These are phyloP conservation scores for Lordiphosa collinella DNA, from an alignment of 1,140 invertebrate genomes.

Conservation along the genomic window DNA sequence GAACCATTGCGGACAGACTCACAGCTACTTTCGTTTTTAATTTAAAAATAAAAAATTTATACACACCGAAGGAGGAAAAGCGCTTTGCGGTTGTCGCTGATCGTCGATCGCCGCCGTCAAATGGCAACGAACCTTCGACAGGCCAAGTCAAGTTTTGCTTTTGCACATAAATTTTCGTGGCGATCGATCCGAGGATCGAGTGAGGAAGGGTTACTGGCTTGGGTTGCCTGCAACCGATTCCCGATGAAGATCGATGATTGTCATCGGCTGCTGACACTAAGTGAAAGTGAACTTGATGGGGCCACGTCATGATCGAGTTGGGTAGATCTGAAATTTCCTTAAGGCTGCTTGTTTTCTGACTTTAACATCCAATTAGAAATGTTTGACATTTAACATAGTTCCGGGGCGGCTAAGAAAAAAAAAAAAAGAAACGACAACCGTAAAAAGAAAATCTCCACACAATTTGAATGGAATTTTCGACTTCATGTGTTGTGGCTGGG, in stretches of 20 bases:
- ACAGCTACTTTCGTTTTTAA: conserved; percentile 75
- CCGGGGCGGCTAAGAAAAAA: conserved; percentile 26
- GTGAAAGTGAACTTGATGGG: conserved; percentile 78
- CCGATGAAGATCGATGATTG: conserved; percentile 78
- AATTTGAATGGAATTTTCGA: conserved; percentile 18
- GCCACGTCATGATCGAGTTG: conserved; percentile 41
- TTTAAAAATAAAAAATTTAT: conserved; percentile 44
- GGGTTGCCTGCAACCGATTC: conserved; percentile 12
- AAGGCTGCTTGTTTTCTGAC: background rate
- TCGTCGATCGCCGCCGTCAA: conserved; percentile 48
- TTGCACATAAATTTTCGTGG: conserved; percentile 66
- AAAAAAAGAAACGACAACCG: background rate
- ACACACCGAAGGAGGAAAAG: conserved; percentile 54
- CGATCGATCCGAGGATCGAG: conserved; percentile 19
- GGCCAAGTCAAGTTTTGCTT: conserved; percentile 67
- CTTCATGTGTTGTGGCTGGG: conserved; percentile 1
- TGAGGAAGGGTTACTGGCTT: conserved; percentile 2
- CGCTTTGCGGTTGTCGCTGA: conserved; percentile 37
- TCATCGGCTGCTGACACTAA: conserved; percentile 74
- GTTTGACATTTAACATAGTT: conserved; percentile 41
- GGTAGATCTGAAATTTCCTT: conserved; percentile 37
- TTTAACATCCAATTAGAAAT: conserved; percentile 31
- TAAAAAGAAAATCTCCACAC: background rate
- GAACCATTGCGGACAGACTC: conserved; percentile 15
- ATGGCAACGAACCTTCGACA: conserved; percentile 74